phyloP scores from a whole-genome alignment of 92 coral and sea anemone species.

The Umimayanthus chanpuru region DNA sequence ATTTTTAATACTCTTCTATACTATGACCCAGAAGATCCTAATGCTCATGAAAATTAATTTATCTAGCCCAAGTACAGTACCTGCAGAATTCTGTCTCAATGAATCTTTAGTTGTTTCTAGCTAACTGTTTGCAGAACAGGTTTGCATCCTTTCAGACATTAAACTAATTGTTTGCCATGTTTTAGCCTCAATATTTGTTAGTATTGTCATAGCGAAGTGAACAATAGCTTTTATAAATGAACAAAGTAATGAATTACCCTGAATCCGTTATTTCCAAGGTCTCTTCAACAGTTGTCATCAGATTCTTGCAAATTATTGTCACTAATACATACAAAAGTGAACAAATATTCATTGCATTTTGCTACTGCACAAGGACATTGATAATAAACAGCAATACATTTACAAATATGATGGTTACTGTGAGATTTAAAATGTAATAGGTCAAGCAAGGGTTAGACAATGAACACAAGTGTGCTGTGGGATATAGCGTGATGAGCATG shows the following conservation, averaged over 20 bases:
- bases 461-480: too few relatives aligned
- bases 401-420: neutral
- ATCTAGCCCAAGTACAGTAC: too few relatives aligned
- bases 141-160: neutral
- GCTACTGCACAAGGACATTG: neutral
- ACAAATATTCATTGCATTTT: neutral
- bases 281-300: constrained; percentile 77
- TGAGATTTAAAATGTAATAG: neutral
- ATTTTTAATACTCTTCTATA: too few relatives aligned
- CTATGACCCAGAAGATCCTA: too few relatives aligned
- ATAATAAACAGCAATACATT: neutral
- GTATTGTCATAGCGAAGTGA: neutral
- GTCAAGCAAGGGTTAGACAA: too few relatives aligned
- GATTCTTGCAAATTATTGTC: constrained; percentile 88
- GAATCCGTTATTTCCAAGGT: constrained; percentile 52
- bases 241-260: constrained; percentile 56
- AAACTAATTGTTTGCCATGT: neutral
- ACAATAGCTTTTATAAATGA: neutral
- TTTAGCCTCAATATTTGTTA: too few relatives aligned
- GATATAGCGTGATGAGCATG: too few relatives aligned
- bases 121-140: too few relatives aligned
- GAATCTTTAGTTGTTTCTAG: too few relatives aligned
- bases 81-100: too few relatives aligned
- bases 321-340: constrained; percentile 50
- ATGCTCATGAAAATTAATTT: too few relatives aligned